Percentiles rank a stretch among this genome's conserved stretches.
Conservation (phyloP, 2,888 invertebrate species). For the Acrocyrtus sp. region DNA sequence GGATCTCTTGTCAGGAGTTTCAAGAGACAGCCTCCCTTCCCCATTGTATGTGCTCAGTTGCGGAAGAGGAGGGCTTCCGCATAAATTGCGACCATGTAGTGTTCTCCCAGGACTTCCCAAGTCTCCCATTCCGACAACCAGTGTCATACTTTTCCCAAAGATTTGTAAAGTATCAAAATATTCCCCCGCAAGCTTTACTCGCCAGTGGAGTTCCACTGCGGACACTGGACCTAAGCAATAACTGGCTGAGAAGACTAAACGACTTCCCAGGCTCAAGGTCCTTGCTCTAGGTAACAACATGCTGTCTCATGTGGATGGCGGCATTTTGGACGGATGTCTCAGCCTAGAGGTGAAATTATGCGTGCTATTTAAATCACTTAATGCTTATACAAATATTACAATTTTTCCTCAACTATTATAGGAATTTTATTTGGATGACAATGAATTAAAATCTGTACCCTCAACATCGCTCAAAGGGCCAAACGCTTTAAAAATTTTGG, state of each 20-base stretch:
- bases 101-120: conserved; percentile 81
- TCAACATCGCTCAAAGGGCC: conserved; percentile 85
- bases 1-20: conserved; percentile 57
- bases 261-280: conserved; percentile 76
- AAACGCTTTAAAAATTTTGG: conserved; percentile 76
- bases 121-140: conserved; percentile 81
- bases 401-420: conserved; percentile 69
- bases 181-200: conserved; percentile 77
- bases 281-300: conserved; percentile 84
- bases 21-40: conserved; percentile 52
- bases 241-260: conserved; percentile 82
- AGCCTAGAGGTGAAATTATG: conserved; percentile 73
- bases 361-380: background rate
- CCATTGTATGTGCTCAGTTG: conserved; percentile 59
- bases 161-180: conserved; percentile 81
- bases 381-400: too few relatives aligned
- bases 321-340: conserved; percentile 84
- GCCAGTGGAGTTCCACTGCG: conserved; percentile 78
- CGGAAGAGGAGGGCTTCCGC: conserved; percentile 57
- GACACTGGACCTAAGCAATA: conserved; percentile 83
- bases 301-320: conserved; percentile 85
- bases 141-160: conserved; percentile 83
- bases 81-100: conserved; percentile 81
- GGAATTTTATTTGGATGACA: conserved; percentile 83
- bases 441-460: conserved; percentile 80